These are phyloP conservation scores for Pomatostomus ruficeps DNA, from an alignment of 2,113 vertebrate species.

Conservation along the genomic window DNA sequence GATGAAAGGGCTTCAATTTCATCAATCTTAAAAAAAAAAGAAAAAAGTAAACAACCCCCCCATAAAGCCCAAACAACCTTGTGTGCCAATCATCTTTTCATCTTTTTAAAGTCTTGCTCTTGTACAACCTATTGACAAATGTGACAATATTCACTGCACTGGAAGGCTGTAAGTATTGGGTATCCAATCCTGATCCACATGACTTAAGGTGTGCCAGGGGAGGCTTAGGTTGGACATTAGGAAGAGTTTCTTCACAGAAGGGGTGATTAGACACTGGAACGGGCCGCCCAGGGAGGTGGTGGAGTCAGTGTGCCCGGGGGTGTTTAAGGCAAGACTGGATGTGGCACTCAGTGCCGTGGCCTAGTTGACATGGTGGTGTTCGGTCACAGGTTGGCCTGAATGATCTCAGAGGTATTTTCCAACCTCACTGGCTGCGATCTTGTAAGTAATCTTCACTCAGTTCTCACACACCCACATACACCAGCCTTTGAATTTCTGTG, in stretches of 20 bases:
- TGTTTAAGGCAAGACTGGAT: neutral
- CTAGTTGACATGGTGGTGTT: accelerated
- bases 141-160: neutral
- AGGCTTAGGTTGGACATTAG: neutral
- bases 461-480: accelerated
- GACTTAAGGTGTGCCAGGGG: accelerated
- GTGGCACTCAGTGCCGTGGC: neutral
- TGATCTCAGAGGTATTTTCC: neutral
- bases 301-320: neutral
- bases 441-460: neutral
- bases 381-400: accelerated
- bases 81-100: neutral
- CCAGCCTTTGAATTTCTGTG: accelerated
- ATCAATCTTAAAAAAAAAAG: conserved; percentile 77
- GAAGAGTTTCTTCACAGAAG: neutral
- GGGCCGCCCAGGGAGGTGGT: too few species aligned
- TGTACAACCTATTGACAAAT: neutral
- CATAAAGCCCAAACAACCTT: neutral
- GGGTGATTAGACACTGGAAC: neutral
- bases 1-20: conserved; percentile 95
- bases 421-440: neutral
- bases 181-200: neutral
- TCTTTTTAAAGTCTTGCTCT: neutral
- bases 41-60: neutral
- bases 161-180: accelerated